phyloP scores from a whole-genome alignment of 2,797 vertebrate genomes.

The Tangara arthus region DNA sequence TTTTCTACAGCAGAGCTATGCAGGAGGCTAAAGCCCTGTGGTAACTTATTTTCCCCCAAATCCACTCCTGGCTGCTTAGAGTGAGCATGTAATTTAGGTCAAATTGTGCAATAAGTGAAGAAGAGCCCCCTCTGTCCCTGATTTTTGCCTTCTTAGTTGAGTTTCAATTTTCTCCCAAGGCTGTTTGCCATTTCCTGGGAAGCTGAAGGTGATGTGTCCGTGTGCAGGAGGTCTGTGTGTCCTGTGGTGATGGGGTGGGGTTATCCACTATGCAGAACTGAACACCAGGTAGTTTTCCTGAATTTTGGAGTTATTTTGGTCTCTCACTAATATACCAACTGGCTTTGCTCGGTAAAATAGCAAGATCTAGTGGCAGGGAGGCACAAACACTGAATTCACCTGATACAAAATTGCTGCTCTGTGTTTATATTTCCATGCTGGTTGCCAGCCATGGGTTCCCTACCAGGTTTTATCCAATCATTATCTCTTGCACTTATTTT shows the following conservation, averaged over 20 bases:
- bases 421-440: not conserved
- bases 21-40: not conserved
- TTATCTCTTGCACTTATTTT: not conserved
- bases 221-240: not conserved
- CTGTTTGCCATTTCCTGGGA: not conserved
- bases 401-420: not conserved
- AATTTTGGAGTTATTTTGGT: not conserved
- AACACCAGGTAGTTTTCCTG: not conserved
- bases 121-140: not conserved
- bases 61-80: not conserved
- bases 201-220: not conserved
- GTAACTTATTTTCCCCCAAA: not conserved
- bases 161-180: not conserved
- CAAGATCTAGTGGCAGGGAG: not conserved
- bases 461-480: not conserved
- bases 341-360: not conserved
- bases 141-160: not conserved
- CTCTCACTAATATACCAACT: not conserved
- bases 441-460: not conserved
- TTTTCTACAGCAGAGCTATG: not conserved
- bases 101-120: not conserved
- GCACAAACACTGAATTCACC: not conserved
- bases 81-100: not conserved
- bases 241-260: not conserved
- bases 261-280: not conserved